Base-by-base conservation (phyloP, 1,140 invertebrate genomes). In the Lineus longissimus region DNA sequence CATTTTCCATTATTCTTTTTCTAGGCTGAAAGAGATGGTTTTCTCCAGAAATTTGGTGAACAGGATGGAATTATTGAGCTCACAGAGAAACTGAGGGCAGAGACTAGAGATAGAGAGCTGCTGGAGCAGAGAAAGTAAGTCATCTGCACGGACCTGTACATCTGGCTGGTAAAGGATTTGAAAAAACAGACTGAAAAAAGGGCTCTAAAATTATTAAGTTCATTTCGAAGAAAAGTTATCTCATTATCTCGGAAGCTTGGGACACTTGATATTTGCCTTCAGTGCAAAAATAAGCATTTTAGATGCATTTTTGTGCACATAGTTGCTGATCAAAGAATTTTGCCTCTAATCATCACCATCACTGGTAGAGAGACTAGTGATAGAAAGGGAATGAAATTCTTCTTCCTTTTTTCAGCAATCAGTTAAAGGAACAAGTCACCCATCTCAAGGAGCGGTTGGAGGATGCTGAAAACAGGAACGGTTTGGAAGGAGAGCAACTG, bases 381-480 rank as follows among this genome's bases (percentile, higher is more conserved):
- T n/a, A n/a, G n/a, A n/a, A n/a, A n/a, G n/a, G n/a, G n/a, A n/a
- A 4, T 36, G 33, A 15, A 36, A 36, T 1, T 1, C 19, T 65
- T 55, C 51, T 61, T 41, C 47, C 13, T 57, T 25, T 45, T 59
- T 45, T 4, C 59, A 72, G 69, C 23, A 62, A 61, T 30, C 61
- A 64, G 7, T 54, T 70, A n/a, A 71, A 75, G 29, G 64, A 71
- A 11, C 72, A 78, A 56, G 47, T 73, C 9, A 62, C 57, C 11
- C 60, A 69, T 33, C 31, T 70, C 11, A 71, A 68, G 45, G 65
- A 61, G 2, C 61, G 63, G 19, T 60, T 74, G 27, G 47, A 58
- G 2, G 55, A 58, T 0, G 74, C 72, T 55, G 73, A 75, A 41
- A 67, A 69, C 6, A 70, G 74, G 43, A 73, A 73, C 36, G 68